Percentiles rank a stretch among this genome's conserved stretches.
These are phyloP conservation scores for Chinchilla lanigera DNA, from an alignment of 2,113 vertebrate species.

Conservation along the genomic window DNA sequence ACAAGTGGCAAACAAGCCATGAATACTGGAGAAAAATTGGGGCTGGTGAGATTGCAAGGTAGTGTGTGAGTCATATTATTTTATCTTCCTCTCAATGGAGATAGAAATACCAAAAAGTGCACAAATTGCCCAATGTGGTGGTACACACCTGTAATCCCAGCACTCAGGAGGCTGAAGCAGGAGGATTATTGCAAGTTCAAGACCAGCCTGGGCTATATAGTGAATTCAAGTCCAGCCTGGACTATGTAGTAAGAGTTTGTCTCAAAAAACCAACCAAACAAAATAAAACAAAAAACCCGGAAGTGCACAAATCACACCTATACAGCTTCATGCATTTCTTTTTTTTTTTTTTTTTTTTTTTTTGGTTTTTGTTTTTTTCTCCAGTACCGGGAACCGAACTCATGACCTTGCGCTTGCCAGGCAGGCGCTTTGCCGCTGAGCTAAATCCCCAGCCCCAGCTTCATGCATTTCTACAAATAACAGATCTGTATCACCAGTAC, in stretches of 20 bases:
- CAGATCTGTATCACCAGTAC: background rate
- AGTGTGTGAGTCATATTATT: background rate
- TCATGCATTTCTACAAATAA: background rate
- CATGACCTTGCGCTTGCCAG: too few relatives aligned
- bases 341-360: too few relatives aligned
- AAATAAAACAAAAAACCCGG: background rate
- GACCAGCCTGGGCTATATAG: background rate
- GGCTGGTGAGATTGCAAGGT: background rate
- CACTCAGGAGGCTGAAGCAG: background rate
- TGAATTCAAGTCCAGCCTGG: background rate
- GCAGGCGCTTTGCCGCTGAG: too few relatives aligned
- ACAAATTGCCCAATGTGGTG: background rate
- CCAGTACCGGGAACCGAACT: too few relatives aligned
- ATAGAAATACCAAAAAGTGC: background rate
- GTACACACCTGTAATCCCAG: background rate
- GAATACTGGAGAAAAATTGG: background rate
- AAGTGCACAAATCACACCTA: background rate
- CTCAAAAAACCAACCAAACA: background rate
- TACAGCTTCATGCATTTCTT: background rate
- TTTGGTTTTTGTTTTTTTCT: too few relatives aligned
- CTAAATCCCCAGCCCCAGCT: too few relatives aligned
- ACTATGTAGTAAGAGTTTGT: background rate
- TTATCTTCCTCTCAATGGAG: background rate
- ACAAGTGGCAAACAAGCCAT: background rate
- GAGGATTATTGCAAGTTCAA: background rate